Conservation (phyloP, 2,888 invertebrate species). For the Griposia aprilina region DNA sequence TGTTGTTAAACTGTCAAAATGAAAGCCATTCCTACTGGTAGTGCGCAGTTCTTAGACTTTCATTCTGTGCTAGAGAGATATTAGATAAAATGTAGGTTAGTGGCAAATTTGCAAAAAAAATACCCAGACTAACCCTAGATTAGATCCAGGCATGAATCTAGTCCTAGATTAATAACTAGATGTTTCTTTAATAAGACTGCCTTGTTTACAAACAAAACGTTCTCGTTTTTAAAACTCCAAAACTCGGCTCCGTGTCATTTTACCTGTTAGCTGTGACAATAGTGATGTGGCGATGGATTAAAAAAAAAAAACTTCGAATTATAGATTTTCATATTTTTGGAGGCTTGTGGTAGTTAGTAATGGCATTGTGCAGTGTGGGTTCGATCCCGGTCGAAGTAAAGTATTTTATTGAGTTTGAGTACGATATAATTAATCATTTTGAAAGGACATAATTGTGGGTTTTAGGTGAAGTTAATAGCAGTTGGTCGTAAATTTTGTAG, state of each 20-base stretch:
- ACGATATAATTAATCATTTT: constrained; percentile 11
- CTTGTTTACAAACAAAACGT: constrained; percentile 33
- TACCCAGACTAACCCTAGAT: not conserved
- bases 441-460: not conserved
- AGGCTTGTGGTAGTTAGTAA: constrained; percentile 37
- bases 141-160: not conserved
- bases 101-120: not conserved
- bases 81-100: not conserved
- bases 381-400: constrained; percentile 34
- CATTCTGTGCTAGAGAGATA: not conserved
- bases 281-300: not conserved
- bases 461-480: not conserved
- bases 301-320: constrained; percentile 19
- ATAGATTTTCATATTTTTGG: constrained; percentile 15
- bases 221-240: constrained; percentile 12
- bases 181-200: not conserved
- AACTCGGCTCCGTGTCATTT: no score
- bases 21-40: no score
- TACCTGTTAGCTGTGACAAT: constrained; percentile 47
- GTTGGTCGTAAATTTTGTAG: not conserved
- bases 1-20: no score
- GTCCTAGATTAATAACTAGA: not conserved
- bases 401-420: constrained; percentile 8
- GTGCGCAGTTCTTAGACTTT: not conserved
- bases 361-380: constrained; percentile 40